Evolutionary conservation across 2,113 vertebrate species (phyloP), one percentile per base, ranked within the genome.

Genomic region (Empidonax alnorum): DNA sequence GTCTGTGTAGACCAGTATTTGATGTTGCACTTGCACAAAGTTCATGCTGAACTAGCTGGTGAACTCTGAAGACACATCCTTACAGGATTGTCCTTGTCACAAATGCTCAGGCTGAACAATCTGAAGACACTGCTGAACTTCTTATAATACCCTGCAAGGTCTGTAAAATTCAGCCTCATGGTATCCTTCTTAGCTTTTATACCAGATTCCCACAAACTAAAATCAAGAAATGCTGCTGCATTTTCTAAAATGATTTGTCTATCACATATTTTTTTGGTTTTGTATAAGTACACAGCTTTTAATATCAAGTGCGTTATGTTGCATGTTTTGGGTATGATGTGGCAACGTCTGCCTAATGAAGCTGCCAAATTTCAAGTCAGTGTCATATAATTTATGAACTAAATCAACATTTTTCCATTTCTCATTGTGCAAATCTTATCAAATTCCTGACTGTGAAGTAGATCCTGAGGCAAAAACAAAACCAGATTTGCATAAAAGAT

Each of bases 331-430:
- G 6, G 35, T 47, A 33, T 71, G 72, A 89, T 73, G 6, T 46
- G 39, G 30, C 35, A 77, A 2, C 21, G 21, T 67, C 42, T 93
- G 59, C 42, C 10, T 78, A 50, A 53, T 39, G 68, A 93, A 62
- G 8, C 50, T 94, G 79, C 7, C 68, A 89, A 91, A 8, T 53
- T 67, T 74, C 39, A 87, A 81, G 24, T 49, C 78, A 84, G 12
- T 59, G 28, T 39, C 49, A 35, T 42, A 46, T 71, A 81, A 86
- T 61, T 80, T 89, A 63, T 71, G 14, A 90, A 30, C 22, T 56
- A 90, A 95, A 92, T 41, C 15, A 87, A 11, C 6, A 2, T 74
- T 75, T 68, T 94, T 81, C 52, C 22, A 75, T 67, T 92, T 71
- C 31, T 75, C 2, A 0, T 65, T 90, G 22, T 1, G 2, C 35